These are phyloP conservation scores for Lycorma delicatula DNA, from an alignment of 1,140 invertebrate species.

Conservation along the genomic window DNA sequence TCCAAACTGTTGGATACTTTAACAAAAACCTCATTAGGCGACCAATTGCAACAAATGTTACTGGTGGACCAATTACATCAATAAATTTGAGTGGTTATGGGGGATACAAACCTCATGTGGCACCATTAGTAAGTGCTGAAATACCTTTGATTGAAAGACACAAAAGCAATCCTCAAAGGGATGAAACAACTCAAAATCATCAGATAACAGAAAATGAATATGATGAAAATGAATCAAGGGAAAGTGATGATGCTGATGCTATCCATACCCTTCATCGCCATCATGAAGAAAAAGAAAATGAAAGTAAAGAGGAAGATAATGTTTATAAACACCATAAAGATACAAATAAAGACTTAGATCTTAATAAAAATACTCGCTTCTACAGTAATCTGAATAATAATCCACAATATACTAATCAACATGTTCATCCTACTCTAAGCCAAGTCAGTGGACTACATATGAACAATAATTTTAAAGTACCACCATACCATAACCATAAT, in stretches of 20 bases:
- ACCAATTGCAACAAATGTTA: background rate
- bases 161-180: background rate
- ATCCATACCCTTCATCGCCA: too few relatives aligned
- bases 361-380: too few relatives aligned
- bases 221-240: background rate
- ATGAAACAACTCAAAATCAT: background rate
- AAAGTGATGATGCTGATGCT: background rate
- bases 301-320: too few relatives aligned
- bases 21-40: background rate
- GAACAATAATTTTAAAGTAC: too few relatives aligned
- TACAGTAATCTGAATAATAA: too few relatives aligned
- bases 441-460: too few relatives aligned
- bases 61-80: background rate
- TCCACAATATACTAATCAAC: too few relatives aligned
- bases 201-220: background rate
- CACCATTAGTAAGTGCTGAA: slow-evolving; percentile 1
- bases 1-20: slow-evolving; percentile 5
- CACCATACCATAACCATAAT: too few relatives aligned
- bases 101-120: background rate
- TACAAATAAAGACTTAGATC: too few relatives aligned
- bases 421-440: too few relatives aligned
- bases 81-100: background rate
- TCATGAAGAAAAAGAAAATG: too few relatives aligned
- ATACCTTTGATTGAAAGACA: background rate
- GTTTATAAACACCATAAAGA: too few relatives aligned